A percentile compares a stretch with the other conserved stretches of the same genome.
These are phyloP conservation scores for Gorsachius goisagi DNA, from an alignment of 2,113 vertebrate genomes.

Conservation along the genomic window DNA sequence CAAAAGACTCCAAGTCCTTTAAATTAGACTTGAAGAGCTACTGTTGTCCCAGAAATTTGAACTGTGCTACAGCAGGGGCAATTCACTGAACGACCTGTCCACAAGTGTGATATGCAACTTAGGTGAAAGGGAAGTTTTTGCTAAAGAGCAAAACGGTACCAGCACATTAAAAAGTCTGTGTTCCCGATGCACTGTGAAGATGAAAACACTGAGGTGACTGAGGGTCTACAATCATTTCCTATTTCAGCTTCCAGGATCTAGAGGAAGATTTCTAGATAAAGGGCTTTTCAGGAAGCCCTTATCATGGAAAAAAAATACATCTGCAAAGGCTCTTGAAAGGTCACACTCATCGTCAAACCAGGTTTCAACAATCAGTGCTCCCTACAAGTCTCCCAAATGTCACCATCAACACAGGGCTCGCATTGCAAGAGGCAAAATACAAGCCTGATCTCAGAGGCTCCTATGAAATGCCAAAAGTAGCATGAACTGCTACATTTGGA, in stretches of 20 bases:
- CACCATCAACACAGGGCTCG: background rate
- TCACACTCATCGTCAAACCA: background rate
- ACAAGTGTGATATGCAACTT: background rate
- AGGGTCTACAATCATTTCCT: background rate
- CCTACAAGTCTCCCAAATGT: background rate
- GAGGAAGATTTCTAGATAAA: background rate
- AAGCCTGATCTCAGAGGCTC: background rate
- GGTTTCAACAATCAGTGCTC: background rate
- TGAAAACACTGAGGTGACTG: background rate
- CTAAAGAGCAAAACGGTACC: background rate
- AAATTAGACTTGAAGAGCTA: background rate
- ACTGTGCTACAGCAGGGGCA: background rate
- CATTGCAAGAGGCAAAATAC: background rate
- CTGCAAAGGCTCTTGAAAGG: background rate
- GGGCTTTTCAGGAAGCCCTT: background rate
- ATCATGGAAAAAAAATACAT: background rate
- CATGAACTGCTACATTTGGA: background rate
- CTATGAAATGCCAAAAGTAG: background rate
- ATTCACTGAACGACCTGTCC: background rate
- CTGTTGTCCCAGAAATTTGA: background rate
- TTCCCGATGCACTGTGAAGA: background rate
- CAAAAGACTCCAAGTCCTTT: background rate
- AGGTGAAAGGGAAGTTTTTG: background rate
- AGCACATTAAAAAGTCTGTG: background rate
- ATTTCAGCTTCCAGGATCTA: background rate